Conservation (phyloP, 2,797 vertebrate genomes). For the Chiroxiphia lanceolata region DNA sequence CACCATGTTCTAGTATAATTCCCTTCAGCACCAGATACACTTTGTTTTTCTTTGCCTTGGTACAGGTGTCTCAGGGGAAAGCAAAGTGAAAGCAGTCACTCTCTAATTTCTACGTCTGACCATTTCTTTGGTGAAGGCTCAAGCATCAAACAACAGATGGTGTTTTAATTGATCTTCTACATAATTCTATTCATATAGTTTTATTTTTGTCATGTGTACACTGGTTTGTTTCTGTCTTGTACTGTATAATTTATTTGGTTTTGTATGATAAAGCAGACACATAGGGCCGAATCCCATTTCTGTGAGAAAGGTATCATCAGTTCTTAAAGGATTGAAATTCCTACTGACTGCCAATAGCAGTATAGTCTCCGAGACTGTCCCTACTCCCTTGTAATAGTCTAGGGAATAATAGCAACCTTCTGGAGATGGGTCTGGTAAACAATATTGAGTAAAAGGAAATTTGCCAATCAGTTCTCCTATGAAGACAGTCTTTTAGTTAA, state of each 20-base stretch:
- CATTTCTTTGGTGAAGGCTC: background rate
- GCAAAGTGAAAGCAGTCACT: background rate
- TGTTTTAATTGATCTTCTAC: background rate
- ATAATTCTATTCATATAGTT: background rate
- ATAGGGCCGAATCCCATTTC: background rate
- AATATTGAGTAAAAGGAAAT: slow-evolving; percentile 31
- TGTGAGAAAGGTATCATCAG: background rate
- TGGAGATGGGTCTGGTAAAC: background rate
- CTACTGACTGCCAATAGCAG: background rate
- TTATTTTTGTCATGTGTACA: background rate
- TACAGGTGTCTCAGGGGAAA: background rate
- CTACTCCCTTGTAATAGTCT: background rate
- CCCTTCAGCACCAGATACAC: background rate
- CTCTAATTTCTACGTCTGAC: background rate
- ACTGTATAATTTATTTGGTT: background rate
- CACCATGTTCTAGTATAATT: background rate
- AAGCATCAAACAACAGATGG: background rate
- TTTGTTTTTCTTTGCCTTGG: background rate
- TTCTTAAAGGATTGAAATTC: background rate
- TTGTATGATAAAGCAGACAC: background rate
- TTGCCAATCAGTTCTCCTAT: background rate
- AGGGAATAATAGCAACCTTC: background rate
- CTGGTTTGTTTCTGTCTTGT: background rate
- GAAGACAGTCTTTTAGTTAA: slow-evolving; percentile 15
- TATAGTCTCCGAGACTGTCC: background rate